A percentile compares a stretch with the other conserved stretches of the same genome.
Conservation (phyloP, 2,888 invertebrate species). For the Megastigmus dorsalis region DNA sequence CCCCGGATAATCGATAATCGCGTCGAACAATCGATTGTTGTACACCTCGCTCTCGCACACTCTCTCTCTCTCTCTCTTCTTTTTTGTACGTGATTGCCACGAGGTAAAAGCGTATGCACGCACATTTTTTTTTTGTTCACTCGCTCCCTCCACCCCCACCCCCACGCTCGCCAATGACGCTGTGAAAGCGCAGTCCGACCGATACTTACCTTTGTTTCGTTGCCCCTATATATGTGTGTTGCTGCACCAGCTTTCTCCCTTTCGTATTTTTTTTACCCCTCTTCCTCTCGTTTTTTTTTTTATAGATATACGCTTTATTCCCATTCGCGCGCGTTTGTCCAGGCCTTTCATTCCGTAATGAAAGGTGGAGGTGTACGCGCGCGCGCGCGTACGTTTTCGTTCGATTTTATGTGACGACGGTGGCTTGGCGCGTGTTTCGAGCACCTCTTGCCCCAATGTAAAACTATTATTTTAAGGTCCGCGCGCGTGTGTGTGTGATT, state of each 20-base stretch:
- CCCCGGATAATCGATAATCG: constrained; percentile 49
- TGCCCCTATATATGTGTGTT: no score
- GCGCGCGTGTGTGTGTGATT: no score
- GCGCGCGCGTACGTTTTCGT: neutral
- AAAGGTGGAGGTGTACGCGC: constrained; percentile 4
- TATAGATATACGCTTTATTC: constrained; percentile 16
- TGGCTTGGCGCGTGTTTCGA: neutral
- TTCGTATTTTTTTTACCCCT: no score
- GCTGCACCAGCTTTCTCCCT: no score
- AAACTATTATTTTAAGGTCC: no score
- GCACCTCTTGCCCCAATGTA: no score
- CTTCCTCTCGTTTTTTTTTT: no score
- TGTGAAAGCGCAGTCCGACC: constrained; percentile 32
- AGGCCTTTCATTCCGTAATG: constrained; percentile 24
- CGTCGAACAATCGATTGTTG: constrained; percentile 44
- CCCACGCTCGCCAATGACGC: neutral
- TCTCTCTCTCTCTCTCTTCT: neutral
- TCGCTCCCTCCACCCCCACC: neutral
- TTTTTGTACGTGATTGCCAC: constrained; percentile 11
- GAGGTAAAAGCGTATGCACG: constrained; percentile 7
- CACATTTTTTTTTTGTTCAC: neutral
- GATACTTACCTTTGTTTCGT: constrained; percentile 46
- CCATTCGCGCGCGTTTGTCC: neutral
- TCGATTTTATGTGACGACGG: neutral
- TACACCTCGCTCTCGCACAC: neutral